Evolutionary conservation across 2,113 vertebrate genomes (phyloP).

Genomic region (Genyomyrus donnyi): DNA sequence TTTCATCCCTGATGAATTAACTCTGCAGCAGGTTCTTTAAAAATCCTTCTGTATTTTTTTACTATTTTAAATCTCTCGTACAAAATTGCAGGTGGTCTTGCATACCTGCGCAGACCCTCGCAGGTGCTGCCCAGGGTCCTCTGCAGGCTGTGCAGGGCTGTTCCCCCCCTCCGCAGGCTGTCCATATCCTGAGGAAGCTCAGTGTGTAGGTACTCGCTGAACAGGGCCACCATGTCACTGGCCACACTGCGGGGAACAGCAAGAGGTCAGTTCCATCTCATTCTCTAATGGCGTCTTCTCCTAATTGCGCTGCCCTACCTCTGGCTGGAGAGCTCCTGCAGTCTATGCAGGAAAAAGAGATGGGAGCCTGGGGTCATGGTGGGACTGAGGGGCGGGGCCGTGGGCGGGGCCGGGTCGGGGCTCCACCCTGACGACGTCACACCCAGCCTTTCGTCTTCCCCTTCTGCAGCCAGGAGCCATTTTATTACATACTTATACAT

Average conservation of each 20-base stretch:
- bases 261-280: neutral
- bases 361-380: constrained; percentile 40
- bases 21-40: neutral
- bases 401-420: constrained; percentile 12
- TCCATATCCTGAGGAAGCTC: constrained; percentile 68
- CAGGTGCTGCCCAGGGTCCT: constrained; percentile 59
- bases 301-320: constrained; percentile 48
- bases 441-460: constrained; percentile 60
- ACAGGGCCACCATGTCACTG: constrained; percentile 57
- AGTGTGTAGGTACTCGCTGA: constrained; percentile 69
- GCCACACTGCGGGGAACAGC: constrained; percentile 43
- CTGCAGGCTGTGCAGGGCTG: constrained; percentile 60
- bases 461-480: constrained; percentile 40
- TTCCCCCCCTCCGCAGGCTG: constrained; percentile 59
- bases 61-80: neutral
- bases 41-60: neutral
- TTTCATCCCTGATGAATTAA: neutral
- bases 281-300: neutral
- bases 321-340: constrained; percentile 65
- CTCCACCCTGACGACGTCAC: neutral
- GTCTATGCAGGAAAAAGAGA: constrained; percentile 58
- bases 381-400: constrained; percentile 12
- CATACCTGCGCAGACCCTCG: constrained; percentile 64
- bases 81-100: neutral
- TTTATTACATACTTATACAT: neutral